phyloP scores from a whole-genome alignment of 92 coral and sea anemone species.

The Phenganax stokvisi region DNA sequence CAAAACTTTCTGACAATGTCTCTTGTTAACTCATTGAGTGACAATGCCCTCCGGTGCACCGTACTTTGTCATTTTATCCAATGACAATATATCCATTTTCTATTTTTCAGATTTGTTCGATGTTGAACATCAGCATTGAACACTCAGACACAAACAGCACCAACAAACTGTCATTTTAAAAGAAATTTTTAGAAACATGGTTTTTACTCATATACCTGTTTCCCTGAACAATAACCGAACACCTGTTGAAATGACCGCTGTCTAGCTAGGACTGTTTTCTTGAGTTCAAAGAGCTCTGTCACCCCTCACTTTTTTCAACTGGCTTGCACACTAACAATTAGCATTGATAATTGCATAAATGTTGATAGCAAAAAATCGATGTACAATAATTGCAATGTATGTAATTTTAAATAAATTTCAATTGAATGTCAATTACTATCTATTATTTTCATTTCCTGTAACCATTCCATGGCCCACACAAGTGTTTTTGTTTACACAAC shows the following conservation, averaged over 20 bases:
- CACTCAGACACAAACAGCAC: neutral
- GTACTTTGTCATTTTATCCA: neutral
- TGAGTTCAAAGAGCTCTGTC: too few relatives aligned
- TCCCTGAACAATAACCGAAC: neutral
- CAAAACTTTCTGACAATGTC: neutral
- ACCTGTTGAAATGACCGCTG: neutral
- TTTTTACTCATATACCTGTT: neutral
- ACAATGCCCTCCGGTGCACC: neutral
- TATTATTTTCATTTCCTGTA: too few relatives aligned
- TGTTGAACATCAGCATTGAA: constrained; percentile 54
- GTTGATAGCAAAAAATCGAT: too few relatives aligned
- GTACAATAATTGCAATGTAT: too few relatives aligned
- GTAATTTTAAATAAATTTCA: too few relatives aligned
- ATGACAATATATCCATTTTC: neutral
- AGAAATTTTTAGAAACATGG: neutral
- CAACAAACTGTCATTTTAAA: constrained; percentile 23
- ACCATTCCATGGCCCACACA: too few relatives aligned
- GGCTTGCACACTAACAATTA: too few relatives aligned
- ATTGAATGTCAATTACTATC: too few relatives aligned
- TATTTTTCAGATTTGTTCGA: constrained; percentile 53
- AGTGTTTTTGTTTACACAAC: too few relatives aligned
- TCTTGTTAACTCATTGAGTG: neutral
- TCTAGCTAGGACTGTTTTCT: too few relatives aligned
- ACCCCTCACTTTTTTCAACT: too few relatives aligned
- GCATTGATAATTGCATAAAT: too few relatives aligned